A percentile compares a stretch with the other conserved stretches of the same genome.
phyloP scores from a whole-genome alignment of 2,113 vertebrate genomes.

The Salvator merianae region DNA sequence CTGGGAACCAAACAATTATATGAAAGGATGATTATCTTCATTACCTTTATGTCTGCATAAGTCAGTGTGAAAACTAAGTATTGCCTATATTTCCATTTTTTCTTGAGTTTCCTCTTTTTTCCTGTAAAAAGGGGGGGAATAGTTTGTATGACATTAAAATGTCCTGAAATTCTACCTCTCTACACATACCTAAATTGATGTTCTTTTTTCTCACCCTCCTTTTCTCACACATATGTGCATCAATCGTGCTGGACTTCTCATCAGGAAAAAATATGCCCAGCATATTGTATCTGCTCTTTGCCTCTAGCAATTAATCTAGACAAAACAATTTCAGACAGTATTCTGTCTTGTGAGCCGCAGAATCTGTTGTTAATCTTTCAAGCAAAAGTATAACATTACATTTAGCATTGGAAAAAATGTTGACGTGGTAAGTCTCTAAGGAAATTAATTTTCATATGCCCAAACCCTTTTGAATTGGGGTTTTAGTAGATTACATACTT shows the following conservation, averaged over 20 bases:
- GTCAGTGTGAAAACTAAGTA: too few relatives aligned
- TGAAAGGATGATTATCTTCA: too few relatives aligned
- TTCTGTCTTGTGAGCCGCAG: neutral
- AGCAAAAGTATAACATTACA: neutral
- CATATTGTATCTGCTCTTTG: conserved; percentile 12
- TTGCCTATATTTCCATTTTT: too few relatives aligned
- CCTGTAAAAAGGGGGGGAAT: too few relatives aligned
- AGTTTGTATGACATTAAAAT: too few relatives aligned
- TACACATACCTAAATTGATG: neutral
- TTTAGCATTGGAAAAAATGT: neutral
- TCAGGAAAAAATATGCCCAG: neutral
- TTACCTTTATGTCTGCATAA: too few relatives aligned
- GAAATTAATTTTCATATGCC: neutral
- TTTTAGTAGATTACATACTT: neutral
- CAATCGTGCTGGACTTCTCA: neutral
- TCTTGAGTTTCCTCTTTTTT: too few relatives aligned
- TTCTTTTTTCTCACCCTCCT: too few relatives aligned
- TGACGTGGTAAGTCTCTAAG: neutral
- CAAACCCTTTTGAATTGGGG: neutral
- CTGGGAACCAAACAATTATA: too few relatives aligned
- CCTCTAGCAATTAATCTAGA: conserved; percentile 2
- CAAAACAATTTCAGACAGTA: neutral
- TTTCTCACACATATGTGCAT: neutral
- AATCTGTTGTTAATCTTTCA: conserved; percentile 1
- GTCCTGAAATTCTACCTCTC: too few relatives aligned